These are phyloP conservation scores for Diprion similis DNA, from an alignment of 1,140 invertebrate species.

Conservation along the genomic window DNA sequence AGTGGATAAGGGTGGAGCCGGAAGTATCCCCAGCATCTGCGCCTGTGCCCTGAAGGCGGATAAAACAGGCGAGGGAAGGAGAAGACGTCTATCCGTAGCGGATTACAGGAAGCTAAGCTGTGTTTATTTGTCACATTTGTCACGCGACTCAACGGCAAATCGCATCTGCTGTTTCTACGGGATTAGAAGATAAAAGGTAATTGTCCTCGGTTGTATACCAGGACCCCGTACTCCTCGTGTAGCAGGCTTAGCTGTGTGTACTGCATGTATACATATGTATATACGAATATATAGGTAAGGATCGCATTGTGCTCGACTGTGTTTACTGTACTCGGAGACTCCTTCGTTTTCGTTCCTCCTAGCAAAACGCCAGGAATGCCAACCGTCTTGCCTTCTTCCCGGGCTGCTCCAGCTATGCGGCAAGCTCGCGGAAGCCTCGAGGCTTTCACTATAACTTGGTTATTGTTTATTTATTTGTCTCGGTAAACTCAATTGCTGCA, in stretches of 20 bases:
- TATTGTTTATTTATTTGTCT: too few relatives aligned
- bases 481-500: too few relatives aligned
- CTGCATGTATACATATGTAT: not conserved
- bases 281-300: too few relatives aligned
- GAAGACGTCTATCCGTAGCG: slow-evolving; percentile 24
- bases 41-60: not conserved
- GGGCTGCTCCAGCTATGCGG: too few relatives aligned
- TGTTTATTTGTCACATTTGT: slow-evolving; percentile 44
- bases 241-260: too few relatives aligned
- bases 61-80: not conserved
- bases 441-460: too few relatives aligned
- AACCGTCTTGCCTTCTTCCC: not conserved
- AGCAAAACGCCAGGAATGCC: not conserved
- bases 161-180: slow-evolving; percentile 21
- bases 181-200: slow-evolving; percentile 37
- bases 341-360: not conserved
- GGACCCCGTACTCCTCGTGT: too few relatives aligned
- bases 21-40: not conserved
- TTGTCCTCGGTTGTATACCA: not conserved
- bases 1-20: too few relatives aligned
- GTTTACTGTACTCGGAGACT: not conserved
- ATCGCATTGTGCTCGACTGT: not conserved
- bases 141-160: slow-evolving; percentile 27
- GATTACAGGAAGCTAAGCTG: slow-evolving; percentile 39
- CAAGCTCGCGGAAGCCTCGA: too few relatives aligned